Percentiles rank a stretch among this genome's conserved stretches.
Conservation (phyloP, 2,797 vertebrate species). For the Lindbergichthys nudifrons region DNA sequence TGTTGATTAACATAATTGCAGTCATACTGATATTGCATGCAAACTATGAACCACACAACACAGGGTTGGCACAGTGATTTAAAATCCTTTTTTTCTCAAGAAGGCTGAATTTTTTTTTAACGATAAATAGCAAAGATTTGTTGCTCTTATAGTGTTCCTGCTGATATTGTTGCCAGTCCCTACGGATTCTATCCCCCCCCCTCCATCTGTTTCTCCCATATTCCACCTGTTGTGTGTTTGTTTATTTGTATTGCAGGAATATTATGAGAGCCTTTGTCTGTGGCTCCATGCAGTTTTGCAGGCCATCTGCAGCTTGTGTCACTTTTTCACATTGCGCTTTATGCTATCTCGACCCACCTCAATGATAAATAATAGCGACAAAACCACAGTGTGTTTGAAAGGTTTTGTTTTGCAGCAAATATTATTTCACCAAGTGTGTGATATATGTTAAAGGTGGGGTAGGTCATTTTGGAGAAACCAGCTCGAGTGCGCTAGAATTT, state of each 20-base stretch:
- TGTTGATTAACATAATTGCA: not conserved
- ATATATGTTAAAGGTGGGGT: no score
- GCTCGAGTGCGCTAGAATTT: no score
- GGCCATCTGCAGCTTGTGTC: constrained; percentile 57
- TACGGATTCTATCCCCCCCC: constrained; percentile 2
- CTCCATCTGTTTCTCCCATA: constrained; percentile 21
- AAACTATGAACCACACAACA: not conserved
- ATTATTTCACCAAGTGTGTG: not conserved
- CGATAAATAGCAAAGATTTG: not conserved
- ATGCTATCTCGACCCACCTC: constrained; percentile 39
- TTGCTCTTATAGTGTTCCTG: not conserved
- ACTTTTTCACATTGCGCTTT: constrained; percentile 51
- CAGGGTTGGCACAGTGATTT: not conserved
- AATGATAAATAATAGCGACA: constrained; percentile 43
- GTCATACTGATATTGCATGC: not conserved
- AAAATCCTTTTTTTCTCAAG: not conserved
- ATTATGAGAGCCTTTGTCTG: constrained; percentile 53
- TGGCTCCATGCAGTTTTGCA: constrained; percentile 30
- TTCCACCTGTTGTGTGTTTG: constrained; percentile 43
- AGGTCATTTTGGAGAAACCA: no score
- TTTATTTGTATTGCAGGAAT: constrained; percentile 31
- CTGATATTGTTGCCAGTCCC: constrained; percentile 7
- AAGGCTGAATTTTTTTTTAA: not conserved
- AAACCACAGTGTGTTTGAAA: constrained; percentile 13
- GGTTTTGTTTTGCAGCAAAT: constrained; percentile 3